Base-by-base conservation (phyloP, 2,888 invertebrate genomes). In the Diaprepes abbreviatus region DNA sequence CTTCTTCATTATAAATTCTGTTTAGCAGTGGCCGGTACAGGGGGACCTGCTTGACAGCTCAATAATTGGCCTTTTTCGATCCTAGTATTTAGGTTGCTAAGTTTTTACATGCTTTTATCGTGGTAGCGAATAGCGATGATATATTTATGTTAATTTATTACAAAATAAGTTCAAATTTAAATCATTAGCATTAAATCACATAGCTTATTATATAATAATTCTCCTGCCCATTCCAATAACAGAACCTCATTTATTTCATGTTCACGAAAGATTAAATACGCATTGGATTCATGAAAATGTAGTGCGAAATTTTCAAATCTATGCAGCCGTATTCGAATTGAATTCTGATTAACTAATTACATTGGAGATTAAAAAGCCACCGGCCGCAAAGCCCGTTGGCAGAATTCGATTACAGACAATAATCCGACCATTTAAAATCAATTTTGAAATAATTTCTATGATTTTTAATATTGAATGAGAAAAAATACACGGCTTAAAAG, bases 381-480 rank as follows among this genome's bases (percentile, higher is more conserved):
- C 76, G 74, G 68, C 75, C 74, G 78, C 73, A 78, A 79, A 79
- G 78, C 80, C 76, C 74, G 75, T 75, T 76, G 76, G 77, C 77
- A 75, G 75, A 78, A 75, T 80, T 78, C 79, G 77, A 79, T 80
- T 81, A 79, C 78, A 74, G 76, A 72, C 77, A 75, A 77, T 82
- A 81, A 81, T 81, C 81, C 80, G 75, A 73, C 79, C 75, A 80
- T 82, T 82, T 80, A 78, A 81, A 82, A 81, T 82, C 82, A 81
- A 82, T 82, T 82, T 76, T 71, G 70, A 66, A 73, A 67, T 66
- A 64, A 71, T 71, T 40, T 62, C 31, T 70, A 72, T 74, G 69
- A 74, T 76, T 75, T 65, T 65, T 65, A 65, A 65, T 65, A 48
- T 17, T 16, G 57, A 10, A 14, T n/a, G 3, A 16, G 24, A 40